phyloP scores from a whole-genome alignment of 2,888 invertebrate species.

The Heteropelma amictum region DNA sequence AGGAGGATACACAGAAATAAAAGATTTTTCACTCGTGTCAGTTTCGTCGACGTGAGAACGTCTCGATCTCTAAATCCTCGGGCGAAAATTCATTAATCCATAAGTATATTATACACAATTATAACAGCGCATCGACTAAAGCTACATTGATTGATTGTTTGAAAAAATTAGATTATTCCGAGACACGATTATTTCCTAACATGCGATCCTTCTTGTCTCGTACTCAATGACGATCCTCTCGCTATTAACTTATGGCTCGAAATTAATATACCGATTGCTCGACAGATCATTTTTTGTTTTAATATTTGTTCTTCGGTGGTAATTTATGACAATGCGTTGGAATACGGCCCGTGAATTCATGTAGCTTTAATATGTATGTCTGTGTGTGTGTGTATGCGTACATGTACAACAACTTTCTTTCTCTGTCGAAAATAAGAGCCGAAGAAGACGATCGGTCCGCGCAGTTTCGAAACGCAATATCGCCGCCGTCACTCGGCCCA shows the following conservation, averaged over 20 bases:
- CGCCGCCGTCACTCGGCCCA: slow-evolving; percentile 75
- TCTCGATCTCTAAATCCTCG: too few species aligned
- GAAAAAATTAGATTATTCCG: too few species aligned
- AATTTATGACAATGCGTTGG: slow-evolving; percentile 21
- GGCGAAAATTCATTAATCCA: too few species aligned
- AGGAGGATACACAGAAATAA: too few species aligned
- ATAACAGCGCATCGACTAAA: too few species aligned
- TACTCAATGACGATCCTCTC: not conserved
- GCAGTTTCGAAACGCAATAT: slow-evolving; percentile 76
- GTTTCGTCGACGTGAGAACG: too few species aligned
- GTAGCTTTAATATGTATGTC: not conserved
- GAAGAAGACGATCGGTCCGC: slow-evolving; percentile 37
- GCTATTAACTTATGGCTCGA: not conserved
- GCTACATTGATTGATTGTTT: too few species aligned
- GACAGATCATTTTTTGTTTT: not conserved
- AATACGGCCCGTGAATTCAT: not conserved
- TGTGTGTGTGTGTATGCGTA: not conserved
- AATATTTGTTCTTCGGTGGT: slow-evolving; percentile 13
- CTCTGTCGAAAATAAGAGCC: slow-evolving; percentile 72
- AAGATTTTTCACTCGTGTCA: too few species aligned
- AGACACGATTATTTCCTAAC: too few species aligned
- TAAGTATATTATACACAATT: too few species aligned
- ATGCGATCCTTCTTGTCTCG: not conserved
- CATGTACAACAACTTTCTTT: slow-evolving; percentile 66
- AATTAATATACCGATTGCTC: not conserved